Percentiles rank a stretch among this genome's conserved stretches.
These are phyloP conservation scores for Meganola albula DNA, from an alignment of 2,888 invertebrate species.

Conservation along the genomic window DNA sequence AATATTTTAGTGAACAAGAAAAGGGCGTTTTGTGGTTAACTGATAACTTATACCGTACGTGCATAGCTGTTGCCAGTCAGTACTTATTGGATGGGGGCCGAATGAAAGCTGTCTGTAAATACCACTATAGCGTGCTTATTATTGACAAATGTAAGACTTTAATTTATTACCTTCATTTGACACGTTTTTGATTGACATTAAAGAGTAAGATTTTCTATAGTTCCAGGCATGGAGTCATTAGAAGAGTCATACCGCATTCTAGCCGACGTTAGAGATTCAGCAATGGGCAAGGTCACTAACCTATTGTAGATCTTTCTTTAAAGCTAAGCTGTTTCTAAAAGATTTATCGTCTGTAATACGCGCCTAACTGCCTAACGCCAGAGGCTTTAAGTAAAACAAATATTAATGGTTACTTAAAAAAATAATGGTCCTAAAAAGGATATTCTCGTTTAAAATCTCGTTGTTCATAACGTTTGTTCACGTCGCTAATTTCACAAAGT, in stretches of 20 bases:
- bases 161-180: neutral
- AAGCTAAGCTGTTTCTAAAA: neutral
- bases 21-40: constrained; percentile 78
- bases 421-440: neutral
- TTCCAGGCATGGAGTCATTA: constrained; percentile 58
- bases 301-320: neutral
- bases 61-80: constrained; percentile 61
- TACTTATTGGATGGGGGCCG: constrained; percentile 66
- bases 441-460: too few relatives aligned
- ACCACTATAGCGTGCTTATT: constrained; percentile 72
- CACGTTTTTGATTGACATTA: neutral
- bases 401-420: neutral
- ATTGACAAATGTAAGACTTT: constrained; percentile 68
- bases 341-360: neutral
- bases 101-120: constrained; percentile 69
- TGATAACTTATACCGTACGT: constrained; percentile 69
- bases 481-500: too few relatives aligned
- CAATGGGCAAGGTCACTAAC: constrained; percentile 57
- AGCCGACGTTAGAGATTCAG: constrained; percentile 54
- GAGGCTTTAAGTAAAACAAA: neutral
- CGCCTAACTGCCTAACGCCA: neutral
- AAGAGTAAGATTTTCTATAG: constrained; percentile 27
- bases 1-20: constrained; percentile 55
- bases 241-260: constrained; percentile 58
- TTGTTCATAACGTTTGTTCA: too few relatives aligned